phyloP scores from a whole-genome alignment of 2,888 invertebrate species.

The Malacosoma neustria region DNA sequence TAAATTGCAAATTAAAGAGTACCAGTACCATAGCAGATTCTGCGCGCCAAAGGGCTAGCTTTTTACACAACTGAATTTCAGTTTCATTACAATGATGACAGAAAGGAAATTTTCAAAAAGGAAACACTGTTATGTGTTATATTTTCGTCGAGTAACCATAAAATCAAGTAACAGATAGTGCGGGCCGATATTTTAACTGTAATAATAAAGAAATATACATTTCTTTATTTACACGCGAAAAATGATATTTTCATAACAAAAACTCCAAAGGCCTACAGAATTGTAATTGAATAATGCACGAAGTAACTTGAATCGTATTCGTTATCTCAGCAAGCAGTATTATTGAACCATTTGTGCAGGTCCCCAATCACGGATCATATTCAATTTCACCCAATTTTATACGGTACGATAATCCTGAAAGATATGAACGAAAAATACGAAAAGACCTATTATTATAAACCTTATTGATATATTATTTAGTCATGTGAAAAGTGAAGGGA shows the following conservation, averaged over 20 bases:
- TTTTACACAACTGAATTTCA: no score
- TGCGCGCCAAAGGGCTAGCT: no score
- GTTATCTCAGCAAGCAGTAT: conserved; percentile 21
- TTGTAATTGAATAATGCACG: background rate
- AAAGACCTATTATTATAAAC: conserved; percentile 21
- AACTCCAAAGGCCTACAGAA: background rate
- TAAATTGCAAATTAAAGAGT: no score
- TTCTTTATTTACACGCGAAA: no score
- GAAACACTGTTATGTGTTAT: no score
- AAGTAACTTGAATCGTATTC: conserved; percentile 9
- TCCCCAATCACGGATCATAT: conserved; percentile 28
- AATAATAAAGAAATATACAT: no score
- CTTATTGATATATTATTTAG: conserved; percentile 19
- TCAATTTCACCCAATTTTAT: conserved; percentile 37
- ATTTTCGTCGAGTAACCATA: no score
- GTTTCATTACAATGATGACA: no score
- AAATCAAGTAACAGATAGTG: no score
- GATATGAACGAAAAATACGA: conserved; percentile 30
- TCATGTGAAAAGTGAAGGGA: conserved; percentile 12
- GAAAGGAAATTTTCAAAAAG: no score
- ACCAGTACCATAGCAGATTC: no score
- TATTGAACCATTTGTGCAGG: conserved; percentile 25
- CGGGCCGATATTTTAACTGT: no score
- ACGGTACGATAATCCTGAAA: conserved; percentile 33
- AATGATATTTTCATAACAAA: background rate